phyloP scores from a whole-genome alignment of 1,140 invertebrate genomes.

The Plutomurus gul region DNA sequence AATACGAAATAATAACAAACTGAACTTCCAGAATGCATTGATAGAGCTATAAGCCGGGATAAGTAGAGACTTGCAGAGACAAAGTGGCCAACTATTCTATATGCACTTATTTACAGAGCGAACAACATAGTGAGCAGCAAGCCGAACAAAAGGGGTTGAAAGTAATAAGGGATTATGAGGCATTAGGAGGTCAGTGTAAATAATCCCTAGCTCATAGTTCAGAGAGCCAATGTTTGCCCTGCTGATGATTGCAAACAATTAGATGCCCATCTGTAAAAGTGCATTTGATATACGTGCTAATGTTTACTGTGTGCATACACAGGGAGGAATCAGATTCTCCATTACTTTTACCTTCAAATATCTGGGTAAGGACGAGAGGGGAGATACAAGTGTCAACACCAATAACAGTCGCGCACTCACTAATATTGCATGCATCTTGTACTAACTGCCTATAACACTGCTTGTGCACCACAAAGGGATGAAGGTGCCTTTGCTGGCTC shows the following conservation, averaged over 20 bases:
- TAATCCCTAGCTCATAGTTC: conserved; percentile 36
- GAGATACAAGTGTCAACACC: conserved; percentile 24
- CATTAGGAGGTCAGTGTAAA: conserved; percentile 46
- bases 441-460: neutral
- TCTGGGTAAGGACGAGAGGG: neutral
- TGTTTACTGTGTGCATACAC: neutral
- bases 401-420: neutral
- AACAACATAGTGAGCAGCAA: conserved; percentile 5
- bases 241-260: conserved; percentile 44
- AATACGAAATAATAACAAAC: no score
- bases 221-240: neutral
- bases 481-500: neutral
- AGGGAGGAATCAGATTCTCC: neutral
- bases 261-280: conserved; percentile 34
- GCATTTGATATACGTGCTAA: neutral
- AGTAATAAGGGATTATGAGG: conserved; percentile 38
- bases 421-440: neutral
- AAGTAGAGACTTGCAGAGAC: neutral
- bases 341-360: neutral
- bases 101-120: conserved; percentile 22
- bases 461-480: neutral
- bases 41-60: no score
- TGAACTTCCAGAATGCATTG: no score
- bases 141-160: neutral
- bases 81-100: neutral